phyloP scores from a whole-genome alignment of 2,113 vertebrate genomes.

The Nycticorax nycticorax region DNA sequence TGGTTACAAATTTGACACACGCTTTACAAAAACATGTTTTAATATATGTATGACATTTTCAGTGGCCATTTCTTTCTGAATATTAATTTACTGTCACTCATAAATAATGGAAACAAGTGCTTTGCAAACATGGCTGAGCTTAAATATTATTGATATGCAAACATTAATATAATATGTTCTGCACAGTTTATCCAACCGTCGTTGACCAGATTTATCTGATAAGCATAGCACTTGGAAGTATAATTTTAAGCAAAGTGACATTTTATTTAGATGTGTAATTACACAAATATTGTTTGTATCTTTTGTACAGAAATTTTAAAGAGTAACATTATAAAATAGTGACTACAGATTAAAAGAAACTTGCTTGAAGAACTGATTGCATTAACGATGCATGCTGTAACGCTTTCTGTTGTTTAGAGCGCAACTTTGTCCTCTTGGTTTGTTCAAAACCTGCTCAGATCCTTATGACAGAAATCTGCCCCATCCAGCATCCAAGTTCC shows the following conservation, averaged over 20 bases:
- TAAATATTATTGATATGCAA: background rate
- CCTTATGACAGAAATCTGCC: background rate
- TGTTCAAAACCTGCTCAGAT: background rate
- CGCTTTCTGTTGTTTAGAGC: background rate
- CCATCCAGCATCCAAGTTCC: background rate
- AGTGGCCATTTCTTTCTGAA: background rate
- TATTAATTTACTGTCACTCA: background rate
- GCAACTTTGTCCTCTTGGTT: background rate
- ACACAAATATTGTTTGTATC: background rate
- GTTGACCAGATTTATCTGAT: background rate
- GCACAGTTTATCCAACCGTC: background rate
- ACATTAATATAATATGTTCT: background rate
- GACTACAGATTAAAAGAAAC: background rate
- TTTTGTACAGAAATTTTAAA: background rate
- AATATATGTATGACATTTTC: background rate
- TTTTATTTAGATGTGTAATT: background rate
- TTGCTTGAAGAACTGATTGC: background rate
- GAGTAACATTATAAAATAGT: background rate
- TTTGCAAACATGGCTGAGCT: background rate
- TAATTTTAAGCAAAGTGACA: background rate
- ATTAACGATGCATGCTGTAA: background rate
- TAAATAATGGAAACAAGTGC: background rate
- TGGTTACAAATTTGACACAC: background rate
- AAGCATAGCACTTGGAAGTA: background rate
- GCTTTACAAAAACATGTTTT: background rate